phyloP scores from a whole-genome alignment of 2,888 invertebrate genomes.

The Phragmatobia fuliginosa region DNA sequence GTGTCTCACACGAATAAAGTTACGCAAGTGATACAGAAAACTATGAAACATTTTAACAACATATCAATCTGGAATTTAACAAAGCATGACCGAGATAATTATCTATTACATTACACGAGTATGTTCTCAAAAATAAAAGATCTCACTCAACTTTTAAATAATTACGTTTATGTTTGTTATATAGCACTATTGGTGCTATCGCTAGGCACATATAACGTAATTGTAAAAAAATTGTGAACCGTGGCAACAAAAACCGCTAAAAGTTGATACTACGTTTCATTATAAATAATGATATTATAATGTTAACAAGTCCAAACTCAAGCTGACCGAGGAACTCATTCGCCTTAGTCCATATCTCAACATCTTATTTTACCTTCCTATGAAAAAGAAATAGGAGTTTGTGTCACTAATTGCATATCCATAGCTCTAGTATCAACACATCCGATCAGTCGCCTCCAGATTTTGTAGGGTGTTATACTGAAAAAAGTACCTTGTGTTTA shows the following conservation, averaged over 20 bases:
- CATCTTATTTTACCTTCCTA: slow-evolving; percentile 59
- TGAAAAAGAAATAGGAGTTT: slow-evolving; percentile 60
- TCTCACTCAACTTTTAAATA: slow-evolving; percentile 19
- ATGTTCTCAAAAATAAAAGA: slow-evolving; percentile 26
- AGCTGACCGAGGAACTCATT: slow-evolving; percentile 3
- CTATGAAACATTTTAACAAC: slow-evolving; percentile 39
- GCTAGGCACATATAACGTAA: not conserved
- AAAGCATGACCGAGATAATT: slow-evolving; percentile 56
- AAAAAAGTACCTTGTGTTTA: slow-evolving; percentile 48
- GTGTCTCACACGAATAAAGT: not conserved
- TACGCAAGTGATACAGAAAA: slow-evolving; percentile 28
- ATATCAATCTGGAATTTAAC: slow-evolving; percentile 57
- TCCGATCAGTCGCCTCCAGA: slow-evolving; percentile 74
- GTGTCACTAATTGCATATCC: slow-evolving; percentile 83
- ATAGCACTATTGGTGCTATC: slow-evolving; percentile 7
- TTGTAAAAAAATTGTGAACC: slow-evolving; percentile 23
- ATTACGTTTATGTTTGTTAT: slow-evolving; percentile 23
- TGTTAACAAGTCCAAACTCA: slow-evolving; percentile 29
- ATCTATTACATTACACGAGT: slow-evolving; percentile 40
- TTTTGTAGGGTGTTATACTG: slow-evolving; percentile 38
- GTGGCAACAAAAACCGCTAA: not conserved
- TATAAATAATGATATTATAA: slow-evolving; percentile 21
- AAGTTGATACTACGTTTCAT: slow-evolving; percentile 19
- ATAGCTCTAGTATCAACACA: slow-evolving; percentile 81
- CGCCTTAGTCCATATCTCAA: slow-evolving; percentile 47